Conservation (phyloP, 2,888 invertebrate species). For the Tiliacea aurago region DNA sequence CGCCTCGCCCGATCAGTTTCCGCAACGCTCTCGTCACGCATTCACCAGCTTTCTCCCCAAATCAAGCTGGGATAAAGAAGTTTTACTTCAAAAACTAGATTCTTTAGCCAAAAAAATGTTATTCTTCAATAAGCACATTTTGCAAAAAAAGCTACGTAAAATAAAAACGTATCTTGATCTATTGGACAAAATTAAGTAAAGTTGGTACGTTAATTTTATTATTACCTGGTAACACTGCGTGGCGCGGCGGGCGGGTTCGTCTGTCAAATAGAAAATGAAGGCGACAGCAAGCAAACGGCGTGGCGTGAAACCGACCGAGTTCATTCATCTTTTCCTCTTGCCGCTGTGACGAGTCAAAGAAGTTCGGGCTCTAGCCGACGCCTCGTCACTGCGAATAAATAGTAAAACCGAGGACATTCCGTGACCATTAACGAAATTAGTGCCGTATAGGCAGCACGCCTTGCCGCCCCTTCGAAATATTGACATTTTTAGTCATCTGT, state of each 20-base stretch:
- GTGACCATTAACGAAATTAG: constrained; percentile 80
- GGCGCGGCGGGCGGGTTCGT: constrained; percentile 51
- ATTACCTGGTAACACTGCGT: constrained; percentile 46
- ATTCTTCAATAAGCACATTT: background rate
- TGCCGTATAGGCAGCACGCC: constrained; percentile 79
- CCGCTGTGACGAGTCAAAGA: constrained; percentile 76
- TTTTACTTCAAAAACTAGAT: too few relatives aligned
- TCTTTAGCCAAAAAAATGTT: too few relatives aligned
- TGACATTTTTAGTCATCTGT: constrained; percentile 86
- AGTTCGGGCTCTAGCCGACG: constrained; percentile 76
- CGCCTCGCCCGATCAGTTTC: too few relatives aligned
- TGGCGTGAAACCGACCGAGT: constrained; percentile 77
- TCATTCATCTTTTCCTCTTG: constrained; percentile 81
- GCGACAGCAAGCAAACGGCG: constrained; percentile 73
- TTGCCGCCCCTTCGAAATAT: constrained; percentile 78
- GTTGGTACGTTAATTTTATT: constrained; percentile 12
- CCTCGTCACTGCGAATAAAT: constrained; percentile 85
- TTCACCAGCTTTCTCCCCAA: too few relatives aligned
- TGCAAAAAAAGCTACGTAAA: background rate
- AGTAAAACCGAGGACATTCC: constrained; percentile 80
- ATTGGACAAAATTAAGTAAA: background rate
- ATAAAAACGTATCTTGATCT: background rate
- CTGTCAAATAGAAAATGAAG: constrained; percentile 73
- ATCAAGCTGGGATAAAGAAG: too few relatives aligned
- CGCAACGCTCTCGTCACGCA: too few relatives aligned